Base-by-base conservation (phyloP, 2,797 vertebrate genomes). In the Acipenser oxyrinchus region DNA sequence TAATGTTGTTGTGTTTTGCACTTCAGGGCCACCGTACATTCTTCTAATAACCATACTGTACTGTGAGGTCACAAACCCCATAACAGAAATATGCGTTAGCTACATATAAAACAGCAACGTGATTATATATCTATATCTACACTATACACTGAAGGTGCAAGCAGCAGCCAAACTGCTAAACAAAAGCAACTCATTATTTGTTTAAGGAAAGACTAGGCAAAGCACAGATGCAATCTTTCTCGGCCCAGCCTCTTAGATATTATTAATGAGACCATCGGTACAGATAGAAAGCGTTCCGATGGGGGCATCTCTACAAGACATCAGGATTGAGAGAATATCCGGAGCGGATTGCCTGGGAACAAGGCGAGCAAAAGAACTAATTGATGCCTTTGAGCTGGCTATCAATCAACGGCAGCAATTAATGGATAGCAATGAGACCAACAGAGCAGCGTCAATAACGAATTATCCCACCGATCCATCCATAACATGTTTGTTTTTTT, bases 321-420 rank as follows among this genome's bases (percentile, higher is more conserved):
- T 10, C 18, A 37, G 18, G 60, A 37, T 62, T 8, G 15, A 37
- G 9, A 8, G 13, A 48, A 62, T 6, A 37, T 23, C 37, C 18
- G 60, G 60, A 62, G 18, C 18, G 60, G 60, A 62, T 62, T 62
- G 4, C 4, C 15, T 9, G 11, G 60, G n/a, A 62, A 48, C 11
- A 4, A 48, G 37, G 18, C 6, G 12, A 62, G 23, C 18, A 62
- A 9, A 62, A 37, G 37, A 18, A 62, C 11, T 62, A 62, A 62
- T 37, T 62, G 60, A 23, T 53, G 51, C 59, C 51, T 52, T 6
- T 10, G n/a, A 52, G 60, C 48, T 23, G 10, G 23, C 52, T 65
- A 60, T 69, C 66, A 71, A 72, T 75, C 69, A 74, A 71, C 51
- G 12, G 65, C 64, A 53, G 64, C 73, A 75, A 75, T 75, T 76